Evolutionary conservation across 2,113 vertebrate genomes (phyloP), one percentile per base, ranked within the genome.

Genomic region (Callospermophilus lateralis): DNA sequence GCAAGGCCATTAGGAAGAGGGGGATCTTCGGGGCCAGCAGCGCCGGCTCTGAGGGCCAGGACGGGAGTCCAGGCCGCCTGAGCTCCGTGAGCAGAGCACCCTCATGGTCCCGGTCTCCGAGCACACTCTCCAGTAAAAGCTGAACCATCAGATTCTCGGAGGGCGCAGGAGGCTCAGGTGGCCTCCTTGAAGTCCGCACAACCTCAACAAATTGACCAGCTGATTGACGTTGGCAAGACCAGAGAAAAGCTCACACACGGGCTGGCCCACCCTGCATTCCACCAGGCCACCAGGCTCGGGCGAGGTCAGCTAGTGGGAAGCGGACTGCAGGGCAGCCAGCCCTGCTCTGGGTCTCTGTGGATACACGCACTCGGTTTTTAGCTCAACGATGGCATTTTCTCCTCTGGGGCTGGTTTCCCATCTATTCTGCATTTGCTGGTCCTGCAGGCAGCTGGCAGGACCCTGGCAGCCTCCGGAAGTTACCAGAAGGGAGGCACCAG

Each of bases 1-100:
- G 98, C 96, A 96, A 97, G 97, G 96, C 96, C 63, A 79, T 65
- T 22, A 2, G 24, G 39, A 79, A 79, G 78, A 58, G 51, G 34
- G 73, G 86, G 55, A 6, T 42, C 3, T 55, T 80, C 19, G 30
- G 93, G 95, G 37, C 86, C 73, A 26, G 51, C 6, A 12, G 77
- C 1, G 53, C 39, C 0, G 9, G 90, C n/a, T 37, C 19, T 34
- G 67, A n/a, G 73, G 28, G 74, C 80, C 17, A 30, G 15, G 45
- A 55, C 0, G 12, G 79, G 51, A 34, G 61, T 26, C 55, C 24
- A 61, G 58, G 58, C 58, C 6, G 55, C 8, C 19, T 20, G 58
- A 24, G 48, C 24, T 15, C 28, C 26, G 55, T 26, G 76, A 55
- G 30, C 15, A 37, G n/a, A 51, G 84, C 4, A 17, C 15, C 48